Conservation (phyloP, 2,888 invertebrate genomes). For the Chouioia cunea region DNA sequence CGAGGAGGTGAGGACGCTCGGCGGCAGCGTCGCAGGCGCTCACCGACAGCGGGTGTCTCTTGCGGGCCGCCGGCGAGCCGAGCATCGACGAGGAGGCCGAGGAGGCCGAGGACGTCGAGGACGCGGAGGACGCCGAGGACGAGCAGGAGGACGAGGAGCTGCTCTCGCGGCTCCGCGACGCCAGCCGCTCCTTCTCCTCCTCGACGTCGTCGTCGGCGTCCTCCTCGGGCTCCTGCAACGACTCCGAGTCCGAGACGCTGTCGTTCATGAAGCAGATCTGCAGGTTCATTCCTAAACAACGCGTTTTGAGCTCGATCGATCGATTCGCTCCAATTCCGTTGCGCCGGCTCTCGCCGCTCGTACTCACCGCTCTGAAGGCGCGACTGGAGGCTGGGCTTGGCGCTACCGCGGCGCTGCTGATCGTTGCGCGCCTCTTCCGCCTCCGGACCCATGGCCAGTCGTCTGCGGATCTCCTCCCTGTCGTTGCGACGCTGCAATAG, state of each 20-base stretch:
- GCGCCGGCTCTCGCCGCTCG: background rate
- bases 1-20: conserved; percentile 63
- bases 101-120: conserved; percentile 28
- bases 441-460: conserved; percentile 88
- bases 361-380: conserved; percentile 85
- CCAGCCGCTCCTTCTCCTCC: background rate
- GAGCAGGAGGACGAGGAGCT: background rate
- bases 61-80: conserved; percentile 34
- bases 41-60: conserved; percentile 45
- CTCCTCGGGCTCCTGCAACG: conserved; percentile 68
- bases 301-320: too few species aligned
- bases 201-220: background rate
- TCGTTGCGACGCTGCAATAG: conserved; percentile 90
- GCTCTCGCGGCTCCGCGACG: background rate
- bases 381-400: conserved; percentile 88
- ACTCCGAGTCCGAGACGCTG: conserved; percentile 86
- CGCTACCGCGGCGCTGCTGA: conserved; percentile 75
- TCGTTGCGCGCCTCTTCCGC: conserved; percentile 82
- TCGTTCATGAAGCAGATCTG: conserved; percentile 98
- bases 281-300: conserved; percentile 84
- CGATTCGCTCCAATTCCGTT: too few species aligned
- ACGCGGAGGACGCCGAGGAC: background rate
- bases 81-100: conserved; percentile 50
- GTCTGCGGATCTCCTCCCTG: conserved; percentile 89
- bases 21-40: conserved; percentile 10